Conservation (phyloP, 1,140 invertebrate species). For the Chironomus striatipennis region DNA sequence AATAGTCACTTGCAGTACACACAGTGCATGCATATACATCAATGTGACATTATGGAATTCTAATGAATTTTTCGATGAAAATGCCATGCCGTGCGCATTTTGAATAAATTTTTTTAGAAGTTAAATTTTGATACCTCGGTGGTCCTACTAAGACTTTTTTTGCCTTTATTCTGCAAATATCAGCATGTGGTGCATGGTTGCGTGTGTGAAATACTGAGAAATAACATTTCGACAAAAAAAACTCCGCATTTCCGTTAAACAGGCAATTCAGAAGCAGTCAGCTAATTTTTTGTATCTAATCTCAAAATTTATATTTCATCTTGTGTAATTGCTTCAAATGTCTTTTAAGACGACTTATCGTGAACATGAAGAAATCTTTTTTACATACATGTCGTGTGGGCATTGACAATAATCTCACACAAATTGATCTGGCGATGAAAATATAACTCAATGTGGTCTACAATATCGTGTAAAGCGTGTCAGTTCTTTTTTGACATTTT, state of each 20-base stretch:
- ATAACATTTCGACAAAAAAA: background rate
- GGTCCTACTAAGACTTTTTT: background rate
- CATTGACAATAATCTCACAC: too few relatives aligned
- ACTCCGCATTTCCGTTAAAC: background rate
- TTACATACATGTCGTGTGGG: too few relatives aligned
- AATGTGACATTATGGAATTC: too few relatives aligned
- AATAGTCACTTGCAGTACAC: too few relatives aligned
- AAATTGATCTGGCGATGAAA: too few relatives aligned
- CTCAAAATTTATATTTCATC: too few relatives aligned
- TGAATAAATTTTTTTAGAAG: background rate
- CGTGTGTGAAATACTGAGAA: background rate
- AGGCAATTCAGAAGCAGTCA: background rate
- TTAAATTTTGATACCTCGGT: background rate
- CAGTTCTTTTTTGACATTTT: background rate
- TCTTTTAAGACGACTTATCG: too few relatives aligned
- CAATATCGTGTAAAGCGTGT: background rate
- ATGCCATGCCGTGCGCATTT: background rate
- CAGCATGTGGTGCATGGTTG: background rate
- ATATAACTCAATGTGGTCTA: too few relatives aligned
- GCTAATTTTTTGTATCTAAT: too few relatives aligned
- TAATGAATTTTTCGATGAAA: conserved; percentile 2
- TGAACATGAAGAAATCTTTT: too few relatives aligned
- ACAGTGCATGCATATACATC: too few relatives aligned
- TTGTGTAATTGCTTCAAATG: too few relatives aligned
- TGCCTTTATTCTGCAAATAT: background rate